Evolutionary conservation across 2,113 vertebrate species (phyloP), one percentile per base, ranked within the genome.

Genomic region (Ascaphus truei): DNA sequence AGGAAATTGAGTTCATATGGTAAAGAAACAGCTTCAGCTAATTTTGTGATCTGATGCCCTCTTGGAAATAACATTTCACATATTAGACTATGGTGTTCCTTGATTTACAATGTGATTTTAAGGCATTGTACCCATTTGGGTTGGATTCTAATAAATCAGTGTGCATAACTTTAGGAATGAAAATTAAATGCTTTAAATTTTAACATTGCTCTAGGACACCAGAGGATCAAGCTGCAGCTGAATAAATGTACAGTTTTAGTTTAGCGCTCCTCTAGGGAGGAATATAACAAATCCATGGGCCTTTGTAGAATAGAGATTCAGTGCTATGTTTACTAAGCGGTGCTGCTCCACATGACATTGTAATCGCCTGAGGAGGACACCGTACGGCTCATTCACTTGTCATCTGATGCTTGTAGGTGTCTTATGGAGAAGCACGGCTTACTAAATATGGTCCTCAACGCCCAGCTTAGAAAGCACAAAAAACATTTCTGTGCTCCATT

Each of bases 231-330:
- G 5, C 30, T 75, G 37, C 58, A 77, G 65, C 73, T 71, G 41
- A 72, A 64, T 65, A 71, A 72, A n/a, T n/a, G n/a, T n/a, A n/a
- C n/a, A n/a, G n/a, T n/a, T n/a, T n/a, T n/a, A n/a, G 48, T 16
- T 26, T 20, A 50, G n/a, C 11, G 6, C 10, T 18, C 15, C 56
- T 63, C 47, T 18, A 65, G 1, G 53, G 37, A 65, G 23, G 64
- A 71, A 69, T 75, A 61, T 72, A 53, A 37, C 33, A 61, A 72
- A 72, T 45, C 11, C n/a, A 30, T 30, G n/a, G 26, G 22, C 22
- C 31, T 4, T 18, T 30, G 10, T 31, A 18, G 20, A 30, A 8
- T 60, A 43, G 5, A 12, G 22, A 9, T 12, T 25, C 36, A 29
- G 7, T 41, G 56, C n/a, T 39, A 45, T 60, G 29, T 61, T 31